phyloP scores from a whole-genome alignment of 2,797 vertebrate species.

The Hozukius guyotensis region DNA sequence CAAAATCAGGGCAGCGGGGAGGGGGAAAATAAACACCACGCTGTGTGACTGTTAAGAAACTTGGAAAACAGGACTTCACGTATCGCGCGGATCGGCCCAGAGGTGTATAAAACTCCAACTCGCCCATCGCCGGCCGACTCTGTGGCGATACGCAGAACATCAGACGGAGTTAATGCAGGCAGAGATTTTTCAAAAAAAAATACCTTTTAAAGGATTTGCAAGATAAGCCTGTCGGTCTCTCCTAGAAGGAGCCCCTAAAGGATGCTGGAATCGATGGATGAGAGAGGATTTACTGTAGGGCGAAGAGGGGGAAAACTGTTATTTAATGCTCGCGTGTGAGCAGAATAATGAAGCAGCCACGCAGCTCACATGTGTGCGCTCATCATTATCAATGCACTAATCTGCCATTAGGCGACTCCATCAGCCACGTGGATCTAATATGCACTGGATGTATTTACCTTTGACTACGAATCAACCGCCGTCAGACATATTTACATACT shows the following conservation, averaged over 20 bases:
- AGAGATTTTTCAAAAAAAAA: slow-evolving; percentile 56
- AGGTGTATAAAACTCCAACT: slow-evolving; percentile 45
- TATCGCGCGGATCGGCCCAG: slow-evolving; percentile 37
- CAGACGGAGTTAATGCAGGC: slow-evolving; percentile 72
- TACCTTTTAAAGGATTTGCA: slow-evolving; percentile 83
- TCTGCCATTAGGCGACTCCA: slow-evolving; percentile 68
- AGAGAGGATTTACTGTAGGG: slow-evolving; percentile 77
- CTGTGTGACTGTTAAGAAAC: slow-evolving; percentile 60
- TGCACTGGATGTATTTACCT: slow-evolving; percentile 31
- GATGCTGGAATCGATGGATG: slow-evolving; percentile 77
- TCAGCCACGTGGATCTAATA: slow-evolving; percentile 50
- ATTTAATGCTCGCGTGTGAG: slow-evolving; percentile 74
- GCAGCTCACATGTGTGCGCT: slow-evolving; percentile 51
- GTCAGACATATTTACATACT: slow-evolving; percentile 30
- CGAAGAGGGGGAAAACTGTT: slow-evolving; percentile 59
- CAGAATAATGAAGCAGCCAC: slow-evolving; percentile 71
- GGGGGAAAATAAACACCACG: slow-evolving; percentile 60
- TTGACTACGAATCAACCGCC: slow-evolving; percentile 17
- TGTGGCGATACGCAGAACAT: slow-evolving; percentile 41
- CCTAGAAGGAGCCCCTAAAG: slow-evolving; percentile 67
- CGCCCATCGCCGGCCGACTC: slow-evolving; percentile 2
- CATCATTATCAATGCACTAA: slow-evolving; percentile 73
- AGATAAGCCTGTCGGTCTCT: slow-evolving; percentile 75
- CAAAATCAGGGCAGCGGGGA: slow-evolving; percentile 46
- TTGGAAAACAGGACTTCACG: slow-evolving; percentile 49